Conservation (phyloP, 2,888 invertebrate species). For the Frankliniella intonsa region DNA sequence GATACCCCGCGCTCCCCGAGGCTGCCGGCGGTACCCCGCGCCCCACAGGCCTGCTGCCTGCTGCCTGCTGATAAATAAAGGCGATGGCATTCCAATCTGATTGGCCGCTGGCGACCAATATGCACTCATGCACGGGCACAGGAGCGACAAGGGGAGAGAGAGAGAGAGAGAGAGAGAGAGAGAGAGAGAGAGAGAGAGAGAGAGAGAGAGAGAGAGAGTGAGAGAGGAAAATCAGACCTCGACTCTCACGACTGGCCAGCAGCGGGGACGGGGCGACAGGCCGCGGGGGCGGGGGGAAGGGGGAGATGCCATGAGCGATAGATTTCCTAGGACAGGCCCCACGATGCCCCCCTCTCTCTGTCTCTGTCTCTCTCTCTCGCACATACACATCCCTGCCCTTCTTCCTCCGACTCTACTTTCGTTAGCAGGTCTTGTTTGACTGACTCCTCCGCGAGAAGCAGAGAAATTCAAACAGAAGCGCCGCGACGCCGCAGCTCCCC, state of each 20-base stretch:
- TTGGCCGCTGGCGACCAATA: background rate
- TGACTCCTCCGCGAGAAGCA: background rate
- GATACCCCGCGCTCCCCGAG: background rate
- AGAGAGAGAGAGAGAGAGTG: background rate
- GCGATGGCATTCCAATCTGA: slow-evolving; percentile 1
- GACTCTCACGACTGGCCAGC: background rate
- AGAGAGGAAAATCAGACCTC: background rate
- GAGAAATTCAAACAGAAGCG: background rate
- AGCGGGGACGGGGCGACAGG: background rate
- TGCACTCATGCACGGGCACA: background rate
- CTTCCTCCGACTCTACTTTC: too few species aligned
- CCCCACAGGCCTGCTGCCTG: background rate
- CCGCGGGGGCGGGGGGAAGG: background rate
- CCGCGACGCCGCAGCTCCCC: background rate
- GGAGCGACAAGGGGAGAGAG: background rate
- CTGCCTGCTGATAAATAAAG: background rate
- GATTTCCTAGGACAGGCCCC: background rate
- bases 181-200: too few species aligned
- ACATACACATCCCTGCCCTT: too few species aligned
- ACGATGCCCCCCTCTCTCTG: too few species aligned
- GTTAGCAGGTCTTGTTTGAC: background rate
- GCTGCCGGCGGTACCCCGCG: background rate
- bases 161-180: background rate
- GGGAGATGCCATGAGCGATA: background rate
- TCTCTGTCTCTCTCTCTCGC: too few species aligned